Conservation (phyloP, 92 coral and sea anemone genomes). For the Meandrina meandrites region DNA sequence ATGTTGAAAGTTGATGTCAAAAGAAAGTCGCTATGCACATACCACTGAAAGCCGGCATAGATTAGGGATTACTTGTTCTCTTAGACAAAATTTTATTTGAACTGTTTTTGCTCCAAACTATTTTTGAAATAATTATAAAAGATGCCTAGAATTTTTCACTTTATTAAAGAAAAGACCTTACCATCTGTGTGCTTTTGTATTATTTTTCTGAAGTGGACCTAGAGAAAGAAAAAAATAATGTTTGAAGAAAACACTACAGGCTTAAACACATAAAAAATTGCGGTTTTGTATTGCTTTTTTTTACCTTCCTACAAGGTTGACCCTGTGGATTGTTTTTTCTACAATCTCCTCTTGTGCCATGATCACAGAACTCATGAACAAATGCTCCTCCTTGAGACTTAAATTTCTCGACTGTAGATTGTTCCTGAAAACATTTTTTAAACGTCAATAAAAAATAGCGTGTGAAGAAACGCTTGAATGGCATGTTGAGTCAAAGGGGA, state of each 20-base stretch:
- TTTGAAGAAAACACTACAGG: background rate
- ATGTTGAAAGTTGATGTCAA: no score
- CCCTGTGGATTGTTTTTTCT: conserved; percentile 70
- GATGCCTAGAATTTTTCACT: background rate
- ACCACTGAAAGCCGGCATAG: no score
- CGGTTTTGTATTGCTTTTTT: background rate
- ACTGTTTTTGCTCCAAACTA: background rate
- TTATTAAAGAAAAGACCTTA: conserved; percentile 18
- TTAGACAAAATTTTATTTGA: no score
- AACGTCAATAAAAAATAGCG: background rate
- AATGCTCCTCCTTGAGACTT: conserved; percentile 99
- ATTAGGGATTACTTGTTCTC: no score
- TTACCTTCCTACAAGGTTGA: conserved; percentile 86
- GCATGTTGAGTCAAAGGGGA: no score
- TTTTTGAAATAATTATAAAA: no score
- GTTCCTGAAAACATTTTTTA: conserved; percentile 63
- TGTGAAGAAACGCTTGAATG: no score
- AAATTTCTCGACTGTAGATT: conserved; percentile 89
- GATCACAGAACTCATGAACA: conserved; percentile 99
- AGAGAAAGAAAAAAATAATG: background rate
- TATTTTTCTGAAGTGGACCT: conserved; percentile 98
- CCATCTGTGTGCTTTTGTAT: conserved; percentile 99
- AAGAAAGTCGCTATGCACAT: no score
- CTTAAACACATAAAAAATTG: background rate
- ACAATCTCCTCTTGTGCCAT: conserved; percentile 97